Evolutionary conservation across 2,113 vertebrate species (phyloP).

Genomic region (Eurypyga helias): DNA sequence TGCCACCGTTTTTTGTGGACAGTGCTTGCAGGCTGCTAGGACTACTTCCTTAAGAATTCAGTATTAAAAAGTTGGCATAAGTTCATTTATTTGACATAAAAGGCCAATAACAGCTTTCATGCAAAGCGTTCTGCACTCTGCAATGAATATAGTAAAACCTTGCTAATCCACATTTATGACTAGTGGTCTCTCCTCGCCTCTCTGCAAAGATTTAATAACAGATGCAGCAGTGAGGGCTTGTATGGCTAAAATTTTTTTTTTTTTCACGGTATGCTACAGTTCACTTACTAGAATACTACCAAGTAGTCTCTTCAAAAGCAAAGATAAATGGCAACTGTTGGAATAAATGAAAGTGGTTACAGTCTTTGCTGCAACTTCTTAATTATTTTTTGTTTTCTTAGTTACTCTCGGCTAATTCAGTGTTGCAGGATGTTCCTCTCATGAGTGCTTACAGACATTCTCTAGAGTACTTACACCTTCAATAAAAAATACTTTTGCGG

Average conservation of each 20-base stretch:
- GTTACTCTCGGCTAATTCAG: neutral
- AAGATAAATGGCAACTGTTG: constrained; percentile 21
- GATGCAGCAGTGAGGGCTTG: constrained; percentile 45
- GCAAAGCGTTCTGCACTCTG: neutral
- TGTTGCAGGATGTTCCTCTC: neutral
- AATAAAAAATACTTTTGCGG: neutral
- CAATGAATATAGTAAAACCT: neutral
- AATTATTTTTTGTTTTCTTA: constrained; percentile 7
- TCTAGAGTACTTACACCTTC: neutral
- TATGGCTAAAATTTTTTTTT: constrained; percentile 52
- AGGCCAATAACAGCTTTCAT: constrained; percentile 10
- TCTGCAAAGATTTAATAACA: constrained; percentile 62
- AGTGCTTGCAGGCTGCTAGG: neutral
- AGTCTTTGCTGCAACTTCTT: neutral
- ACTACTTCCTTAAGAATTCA: neutral
- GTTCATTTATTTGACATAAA: neutral
- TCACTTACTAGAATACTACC: neutral
- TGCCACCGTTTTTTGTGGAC: neutral
- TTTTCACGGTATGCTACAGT: neutral
- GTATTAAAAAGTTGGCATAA: constrained; percentile 30
- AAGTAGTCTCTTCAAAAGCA: neutral
- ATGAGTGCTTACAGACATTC: neutral
- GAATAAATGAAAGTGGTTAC: neutral
- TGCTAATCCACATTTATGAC: constrained; percentile 49
- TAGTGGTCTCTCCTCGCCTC: constrained; percentile 19